These are phyloP conservation scores for Catharus ustulatus DNA, from an alignment of 2,797 vertebrate species.

Conservation along the genomic window DNA sequence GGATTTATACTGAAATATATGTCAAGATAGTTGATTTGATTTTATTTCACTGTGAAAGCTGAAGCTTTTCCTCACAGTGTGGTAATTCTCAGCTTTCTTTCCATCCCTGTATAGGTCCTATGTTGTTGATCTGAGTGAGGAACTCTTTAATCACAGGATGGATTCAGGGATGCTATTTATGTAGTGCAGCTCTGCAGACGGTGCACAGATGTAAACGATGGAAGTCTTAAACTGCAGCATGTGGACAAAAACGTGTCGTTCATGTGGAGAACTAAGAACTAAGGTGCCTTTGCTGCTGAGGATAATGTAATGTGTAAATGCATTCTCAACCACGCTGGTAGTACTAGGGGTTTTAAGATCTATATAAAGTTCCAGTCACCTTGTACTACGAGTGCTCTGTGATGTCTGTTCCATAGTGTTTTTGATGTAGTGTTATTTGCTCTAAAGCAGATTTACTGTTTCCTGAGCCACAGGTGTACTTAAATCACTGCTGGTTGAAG, in stretches of 20 bases:
- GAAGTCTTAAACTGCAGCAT: neutral
- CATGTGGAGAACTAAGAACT: neutral
- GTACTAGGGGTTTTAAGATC: neutral
- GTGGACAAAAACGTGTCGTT: fast-evolving
- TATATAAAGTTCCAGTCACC: neutral
- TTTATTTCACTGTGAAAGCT: neutral
- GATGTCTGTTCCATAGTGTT: neutral
- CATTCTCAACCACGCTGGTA: neutral
- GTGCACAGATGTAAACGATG: neutral
- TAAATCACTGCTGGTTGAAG: neutral
- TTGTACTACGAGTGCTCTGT: neutral
- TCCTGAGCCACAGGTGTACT: neutral
- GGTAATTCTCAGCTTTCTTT: neutral
- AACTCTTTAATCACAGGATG: neutral
- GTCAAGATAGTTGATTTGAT: neutral
- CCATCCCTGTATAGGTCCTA: neutral
- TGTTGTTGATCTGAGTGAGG: neutral
- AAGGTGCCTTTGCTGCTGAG: neutral
- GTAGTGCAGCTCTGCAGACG: fast-evolving
- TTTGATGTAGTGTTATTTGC: neutral
- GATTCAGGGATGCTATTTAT: neutral
- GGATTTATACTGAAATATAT: neutral
- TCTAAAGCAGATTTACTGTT: neutral
- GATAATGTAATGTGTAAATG: neutral
- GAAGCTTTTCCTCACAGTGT: fast-evolving